These are phyloP conservation scores for Tipula vernalis DNA, from an alignment of 2,888 invertebrate species.

Conservation along the genomic window DNA sequence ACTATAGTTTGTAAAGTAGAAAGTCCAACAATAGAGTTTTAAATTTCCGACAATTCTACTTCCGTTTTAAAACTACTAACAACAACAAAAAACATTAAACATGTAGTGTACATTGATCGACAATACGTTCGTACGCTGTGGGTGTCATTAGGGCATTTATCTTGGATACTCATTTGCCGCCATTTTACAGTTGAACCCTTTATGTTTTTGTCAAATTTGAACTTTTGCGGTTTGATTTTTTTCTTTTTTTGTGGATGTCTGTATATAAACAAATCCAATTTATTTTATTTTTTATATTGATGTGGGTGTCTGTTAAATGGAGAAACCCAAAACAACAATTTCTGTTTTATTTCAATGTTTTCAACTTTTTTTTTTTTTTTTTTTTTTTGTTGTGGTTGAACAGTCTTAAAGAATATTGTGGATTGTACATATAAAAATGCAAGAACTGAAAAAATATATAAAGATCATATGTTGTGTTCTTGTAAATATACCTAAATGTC, in stretches of 20 bases:
- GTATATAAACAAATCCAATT: background rate
- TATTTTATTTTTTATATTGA: background rate
- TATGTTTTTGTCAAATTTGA: background rate
- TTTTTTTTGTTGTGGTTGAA: background rate
- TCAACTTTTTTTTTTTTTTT: background rate
- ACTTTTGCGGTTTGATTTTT: background rate
- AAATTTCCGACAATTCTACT: background rate
- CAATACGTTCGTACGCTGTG: background rate
- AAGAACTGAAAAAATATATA: background rate
- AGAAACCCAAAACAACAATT: constrained; percentile 4
- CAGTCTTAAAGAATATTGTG: background rate
- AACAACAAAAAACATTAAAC: background rate
- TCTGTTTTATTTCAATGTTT: background rate
- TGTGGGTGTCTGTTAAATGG: background rate
- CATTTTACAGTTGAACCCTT: background rate
- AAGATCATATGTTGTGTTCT: background rate
- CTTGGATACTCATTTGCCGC: background rate
- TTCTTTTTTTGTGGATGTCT: background rate
- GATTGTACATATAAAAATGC: background rate
- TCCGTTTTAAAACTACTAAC: background rate
- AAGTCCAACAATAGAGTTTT: background rate
- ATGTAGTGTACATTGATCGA: background rate
- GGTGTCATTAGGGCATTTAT: background rate
- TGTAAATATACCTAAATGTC: background rate
- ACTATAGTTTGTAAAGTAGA: background rate